Percentiles rank a stretch among this genome's conserved stretches.
phyloP scores from a whole-genome alignment of 2,113 vertebrate species.

The Callipepla squamata region DNA sequence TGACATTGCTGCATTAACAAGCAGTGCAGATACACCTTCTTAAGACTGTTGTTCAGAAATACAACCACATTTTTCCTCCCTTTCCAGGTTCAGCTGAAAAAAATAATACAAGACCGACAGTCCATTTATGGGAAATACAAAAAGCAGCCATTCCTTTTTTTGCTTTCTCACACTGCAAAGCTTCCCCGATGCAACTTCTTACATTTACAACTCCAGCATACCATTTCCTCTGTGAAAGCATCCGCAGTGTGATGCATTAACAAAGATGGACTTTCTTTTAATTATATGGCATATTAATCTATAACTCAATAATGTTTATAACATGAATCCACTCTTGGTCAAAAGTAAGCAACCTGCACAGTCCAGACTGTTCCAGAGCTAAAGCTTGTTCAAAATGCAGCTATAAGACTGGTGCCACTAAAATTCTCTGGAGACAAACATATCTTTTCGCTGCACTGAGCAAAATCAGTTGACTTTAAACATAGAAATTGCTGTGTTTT shows the following conservation, averaged over 20 bases:
- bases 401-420: not conserved
- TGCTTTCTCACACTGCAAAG: not conserved
- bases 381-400: not conserved
- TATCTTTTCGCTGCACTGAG: not conserved
- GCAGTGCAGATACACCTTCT: conserved; percentile 23
- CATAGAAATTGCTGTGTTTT: not conserved
- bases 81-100: not conserved
- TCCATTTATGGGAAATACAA: not conserved
- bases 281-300: not conserved
- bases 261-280: conserved; percentile 31
- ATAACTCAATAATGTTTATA: not conserved
- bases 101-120: not conserved
- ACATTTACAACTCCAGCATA: not conserved
- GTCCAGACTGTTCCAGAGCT: not conserved
- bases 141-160: not conserved
- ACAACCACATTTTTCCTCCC: not conserved
- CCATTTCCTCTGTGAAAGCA: conserved; percentile 5
- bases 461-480: not conserved
- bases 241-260: not conserved
- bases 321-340: not conserved
- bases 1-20: conserved; percentile 51
- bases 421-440: not conserved
- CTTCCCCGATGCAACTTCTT: not conserved
- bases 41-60: not conserved
- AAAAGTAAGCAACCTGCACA: not conserved